Base-by-base conservation (phyloP, 2,797 vertebrate species). In the Simalia tracyae region DNA sequence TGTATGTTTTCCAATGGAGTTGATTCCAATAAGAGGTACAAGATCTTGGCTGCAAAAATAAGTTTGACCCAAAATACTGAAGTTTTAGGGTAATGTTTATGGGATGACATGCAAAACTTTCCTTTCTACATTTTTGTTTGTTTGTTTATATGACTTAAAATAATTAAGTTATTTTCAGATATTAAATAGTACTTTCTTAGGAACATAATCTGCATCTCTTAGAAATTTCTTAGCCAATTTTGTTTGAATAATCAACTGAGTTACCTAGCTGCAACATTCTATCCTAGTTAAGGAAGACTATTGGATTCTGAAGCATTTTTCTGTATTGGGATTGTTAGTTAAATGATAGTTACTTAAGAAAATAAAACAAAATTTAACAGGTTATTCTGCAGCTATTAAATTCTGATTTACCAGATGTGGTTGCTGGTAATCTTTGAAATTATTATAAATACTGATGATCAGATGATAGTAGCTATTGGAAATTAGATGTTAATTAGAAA, bases 201-300 rank as follows among this genome's bases (percentile, higher is more conserved):
- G n/a, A 46, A 42, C 22, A 84, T 84, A 68, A 63, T 90, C n/a
- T n/a, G 12, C 66, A 90, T 56, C 22, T 10, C 31, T 76, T 46
- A 90, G 8, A 81, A 26, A 87, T 63, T 92, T 86, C 50, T 92
- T 22, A 88, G 59, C 59, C 50, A 63, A 19, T 92, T 84, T 87
- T 66, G 46, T 87, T 87, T 87, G 56, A 87, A 90, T 87, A 81
- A 87, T 46, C 46, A 90, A 24, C 19, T 90, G 88, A 81, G 56
- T 87, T 57, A 92, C 72, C 31, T 72, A 72, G n/a, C 63, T 86
- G 86, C 88, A 86, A 36, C 31, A 84, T 63, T 86, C 19, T 81
- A 81, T 57, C 22, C 42, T 86, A 76, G 61, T 93, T 91, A 56
- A 85, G 36, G 12, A 89, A 66, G 84, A 31, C 59, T 91, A 22